Conservation (phyloP, 2,113 vertebrate genomes). For the Nicator chloris region DNA sequence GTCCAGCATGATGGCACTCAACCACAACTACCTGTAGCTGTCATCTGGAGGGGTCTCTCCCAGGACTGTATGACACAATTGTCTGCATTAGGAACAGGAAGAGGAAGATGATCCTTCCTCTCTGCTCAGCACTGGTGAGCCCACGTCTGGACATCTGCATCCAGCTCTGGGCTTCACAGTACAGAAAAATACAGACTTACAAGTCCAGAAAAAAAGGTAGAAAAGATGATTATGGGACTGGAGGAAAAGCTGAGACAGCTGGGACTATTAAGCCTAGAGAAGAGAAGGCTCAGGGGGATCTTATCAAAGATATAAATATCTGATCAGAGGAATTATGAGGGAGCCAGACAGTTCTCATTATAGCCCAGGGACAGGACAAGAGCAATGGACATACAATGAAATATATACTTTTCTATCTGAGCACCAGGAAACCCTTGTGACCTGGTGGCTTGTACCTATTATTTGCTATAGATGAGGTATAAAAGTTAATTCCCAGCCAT, state of each 20-base stretch:
- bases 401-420: not conserved
- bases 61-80: not conserved
- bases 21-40: not conserved
- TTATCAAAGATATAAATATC: not conserved
- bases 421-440: not conserved
- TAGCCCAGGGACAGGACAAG: not conserved
- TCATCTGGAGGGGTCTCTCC: not conserved
- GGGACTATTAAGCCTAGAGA: not conserved
- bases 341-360: not conserved
- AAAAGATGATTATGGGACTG: not conserved
- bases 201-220: not conserved
- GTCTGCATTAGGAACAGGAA: not conserved
- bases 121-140: not conserved
- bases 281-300: not conserved
- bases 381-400: not conserved
- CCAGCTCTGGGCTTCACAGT: not conserved
- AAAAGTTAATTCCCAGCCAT: not conserved
- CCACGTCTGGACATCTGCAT: fast-evolving
- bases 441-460: not conserved
- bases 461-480: not conserved
- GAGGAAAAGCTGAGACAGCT: not conserved
- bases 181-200: not conserved
- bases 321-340: not conserved
- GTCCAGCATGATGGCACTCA: not conserved
- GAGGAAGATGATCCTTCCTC: not conserved